Evolutionary conservation across 2,888 invertebrate species (phyloP).

Genomic region (Phrixothrix hirtus): DNA sequence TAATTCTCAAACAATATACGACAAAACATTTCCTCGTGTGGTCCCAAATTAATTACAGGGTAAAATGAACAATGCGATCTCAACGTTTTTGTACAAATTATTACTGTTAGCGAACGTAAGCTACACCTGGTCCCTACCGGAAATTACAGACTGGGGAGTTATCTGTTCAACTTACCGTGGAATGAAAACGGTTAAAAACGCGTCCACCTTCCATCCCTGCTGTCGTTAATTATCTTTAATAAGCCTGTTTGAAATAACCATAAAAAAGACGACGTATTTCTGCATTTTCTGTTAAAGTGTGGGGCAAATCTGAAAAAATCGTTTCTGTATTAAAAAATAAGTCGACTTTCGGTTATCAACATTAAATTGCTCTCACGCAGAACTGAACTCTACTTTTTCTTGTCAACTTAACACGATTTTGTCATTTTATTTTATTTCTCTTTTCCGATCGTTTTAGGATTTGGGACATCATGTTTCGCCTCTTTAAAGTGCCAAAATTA

Average conservation of each 20-base stretch:
- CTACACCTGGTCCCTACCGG: conserved; percentile 28
- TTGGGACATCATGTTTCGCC: neutral
- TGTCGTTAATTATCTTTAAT: neutral
- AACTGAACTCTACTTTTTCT: neutral
- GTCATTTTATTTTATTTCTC: neutral
- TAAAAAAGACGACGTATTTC: too few relatives aligned
- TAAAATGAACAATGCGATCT: conserved; percentile 19
- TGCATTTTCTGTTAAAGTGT: too few relatives aligned
- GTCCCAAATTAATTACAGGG: conserved; percentile 23
- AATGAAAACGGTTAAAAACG: neutral
- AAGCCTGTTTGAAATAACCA: too few relatives aligned
- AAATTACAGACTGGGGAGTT: conserved; percentile 25
- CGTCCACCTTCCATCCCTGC: neutral
- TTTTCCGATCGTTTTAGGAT: neutral
- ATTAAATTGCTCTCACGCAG: neutral
- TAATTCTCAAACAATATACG: neutral
- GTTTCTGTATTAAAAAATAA: neutral
- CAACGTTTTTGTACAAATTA: conserved; percentile 25
- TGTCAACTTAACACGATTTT: neutral
- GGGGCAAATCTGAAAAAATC: neutral
- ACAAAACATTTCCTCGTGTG: conserved; percentile 12
- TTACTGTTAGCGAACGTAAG: conserved; percentile 13
- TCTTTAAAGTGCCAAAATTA: neutral
- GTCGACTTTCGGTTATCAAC: neutral
- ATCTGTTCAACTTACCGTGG: neutral